Evolutionary conservation across 2,797 vertebrate genomes (phyloP), one percentile per base, ranked within the genome.

Genomic region (Galaxias olidus): DNA sequence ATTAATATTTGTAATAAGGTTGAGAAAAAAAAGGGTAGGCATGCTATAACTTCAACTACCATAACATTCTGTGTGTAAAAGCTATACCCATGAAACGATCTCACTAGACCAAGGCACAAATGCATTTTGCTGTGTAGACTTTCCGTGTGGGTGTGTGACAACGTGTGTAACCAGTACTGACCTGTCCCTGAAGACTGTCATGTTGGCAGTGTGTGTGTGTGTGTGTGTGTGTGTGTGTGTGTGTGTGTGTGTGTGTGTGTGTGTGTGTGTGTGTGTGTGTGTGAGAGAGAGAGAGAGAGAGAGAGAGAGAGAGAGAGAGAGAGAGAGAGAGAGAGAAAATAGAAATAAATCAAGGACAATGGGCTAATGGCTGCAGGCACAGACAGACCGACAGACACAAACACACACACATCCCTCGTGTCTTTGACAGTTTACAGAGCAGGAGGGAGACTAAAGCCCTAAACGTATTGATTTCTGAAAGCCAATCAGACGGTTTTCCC

Each of bases 251-350:
- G 19, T 69, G 65, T 1, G 12, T 69, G 60, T 8, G 71, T 59
- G 10, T 72, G 61, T 0, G 72, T 69, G 56, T n/a, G n/a, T n/a
- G n/a, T n/a, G n/a, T n/a, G n/a, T n/a, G n/a, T n/a, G n/a, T 44
- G 30, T 30, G 56, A 10, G 55, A 81, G 81, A 45, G 73, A 55
- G 7, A 74, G n/a, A 45, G 85, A 51, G 79, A 80, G 19, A 12
- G n/a, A 66, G 50, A 69, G 79, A 1, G 77, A 42, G 57, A 10
- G 56, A 10, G 73, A 53, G 80, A 76, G 8, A 55, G 43, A 47
- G 61, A 13, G 47, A 45, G 8, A 51, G 0, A 59, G 45, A 72
- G 52, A 75, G 45, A 51, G 58, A 8, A n/a, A 43, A 19, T 53
- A 17, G 18, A 57, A 68, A 63, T 40, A 51, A 43, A 47, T n/a